Evolutionary conservation across 2,888 invertebrate genomes (phyloP).

Genomic region (Diarsia dahlii): DNA sequence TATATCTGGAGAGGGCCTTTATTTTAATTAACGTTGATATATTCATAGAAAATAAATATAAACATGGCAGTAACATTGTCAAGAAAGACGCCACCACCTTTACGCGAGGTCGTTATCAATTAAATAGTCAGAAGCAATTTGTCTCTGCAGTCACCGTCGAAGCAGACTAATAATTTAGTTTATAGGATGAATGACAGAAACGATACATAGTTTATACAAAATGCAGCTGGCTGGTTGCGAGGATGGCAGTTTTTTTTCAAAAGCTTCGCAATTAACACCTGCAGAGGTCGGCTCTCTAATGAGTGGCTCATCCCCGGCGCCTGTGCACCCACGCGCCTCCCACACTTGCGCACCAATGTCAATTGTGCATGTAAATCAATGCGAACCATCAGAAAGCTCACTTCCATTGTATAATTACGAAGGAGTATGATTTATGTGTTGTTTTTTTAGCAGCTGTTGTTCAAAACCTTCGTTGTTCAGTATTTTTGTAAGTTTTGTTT

Average conservation of each 20-base stretch:
- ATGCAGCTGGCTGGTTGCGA: slow-evolving; percentile 51
- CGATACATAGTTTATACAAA: slow-evolving; percentile 39
- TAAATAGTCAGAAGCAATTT: slow-evolving; percentile 42
- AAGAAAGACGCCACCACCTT: slow-evolving; percentile 23
- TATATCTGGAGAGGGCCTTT: background rate
- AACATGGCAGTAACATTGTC: slow-evolving; percentile 16
- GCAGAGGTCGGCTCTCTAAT: slow-evolving; percentile 73
- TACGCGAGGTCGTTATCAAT: slow-evolving; percentile 44
- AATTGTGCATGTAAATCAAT: slow-evolving; percentile 76
- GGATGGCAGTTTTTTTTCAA: slow-evolving; percentile 51
- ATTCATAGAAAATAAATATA: slow-evolving; percentile 19
- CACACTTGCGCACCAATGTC: slow-evolving; percentile 67
- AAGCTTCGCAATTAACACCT: slow-evolving; percentile 79
- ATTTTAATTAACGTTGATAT: background rate
- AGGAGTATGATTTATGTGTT: slow-evolving; percentile 81
- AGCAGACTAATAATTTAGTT: slow-evolving; percentile 44
- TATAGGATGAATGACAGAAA: slow-evolving; percentile 49
- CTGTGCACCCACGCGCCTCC: slow-evolving; percentile 76
- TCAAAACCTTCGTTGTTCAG: slow-evolving; percentile 52
- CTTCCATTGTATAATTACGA: slow-evolving; percentile 76
- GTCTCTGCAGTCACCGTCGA: slow-evolving; percentile 30
- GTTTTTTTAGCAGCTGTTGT: slow-evolving; percentile 73
- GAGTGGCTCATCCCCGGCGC: slow-evolving; percentile 70
- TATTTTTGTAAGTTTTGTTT: slow-evolving; percentile 56
- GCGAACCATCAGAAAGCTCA: slow-evolving; percentile 61